Evolutionary conservation across 2,113 vertebrate genomes (phyloP).

Genomic region (Pollimyrus isidori): DNA sequence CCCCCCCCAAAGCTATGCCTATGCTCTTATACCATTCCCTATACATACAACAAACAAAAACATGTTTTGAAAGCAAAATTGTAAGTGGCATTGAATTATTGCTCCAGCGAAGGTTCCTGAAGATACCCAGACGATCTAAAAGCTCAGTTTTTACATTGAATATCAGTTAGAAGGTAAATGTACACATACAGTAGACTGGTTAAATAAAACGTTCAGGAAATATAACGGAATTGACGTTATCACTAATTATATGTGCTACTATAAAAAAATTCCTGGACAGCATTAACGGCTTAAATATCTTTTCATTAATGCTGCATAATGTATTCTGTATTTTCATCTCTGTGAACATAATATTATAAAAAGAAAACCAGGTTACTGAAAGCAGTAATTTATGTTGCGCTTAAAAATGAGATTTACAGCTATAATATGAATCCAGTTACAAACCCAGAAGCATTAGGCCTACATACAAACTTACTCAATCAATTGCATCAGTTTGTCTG

Average conservation of each 20-base stretch:
- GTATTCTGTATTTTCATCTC: not conserved
- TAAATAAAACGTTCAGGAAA: not conserved
- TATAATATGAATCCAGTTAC: not conserved
- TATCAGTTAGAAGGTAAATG: not conserved
- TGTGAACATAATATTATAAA: not conserved
- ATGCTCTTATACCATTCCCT: not conserved
- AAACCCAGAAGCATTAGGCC: not conserved
- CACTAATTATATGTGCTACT: not conserved
- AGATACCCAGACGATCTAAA: not conserved
- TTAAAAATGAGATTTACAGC: not conserved
- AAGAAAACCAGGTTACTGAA: not conserved
- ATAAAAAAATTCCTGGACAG: not conserved
- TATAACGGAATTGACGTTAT: not conserved
- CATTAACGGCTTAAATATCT: not conserved
- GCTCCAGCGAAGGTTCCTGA: not conserved
- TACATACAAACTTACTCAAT: not conserved
- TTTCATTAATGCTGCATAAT: not conserved
- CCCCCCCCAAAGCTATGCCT: too few species aligned
- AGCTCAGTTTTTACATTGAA: not conserved
- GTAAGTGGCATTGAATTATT: not conserved
- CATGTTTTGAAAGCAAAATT: not conserved
- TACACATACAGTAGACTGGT: not conserved
- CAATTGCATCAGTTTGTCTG: not conserved
- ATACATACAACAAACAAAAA: not conserved
- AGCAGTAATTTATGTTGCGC: not conserved